These are phyloP conservation scores for Tinamus major DNA, from an alignment of 2,797 vertebrate species.

Conservation along the genomic window DNA sequence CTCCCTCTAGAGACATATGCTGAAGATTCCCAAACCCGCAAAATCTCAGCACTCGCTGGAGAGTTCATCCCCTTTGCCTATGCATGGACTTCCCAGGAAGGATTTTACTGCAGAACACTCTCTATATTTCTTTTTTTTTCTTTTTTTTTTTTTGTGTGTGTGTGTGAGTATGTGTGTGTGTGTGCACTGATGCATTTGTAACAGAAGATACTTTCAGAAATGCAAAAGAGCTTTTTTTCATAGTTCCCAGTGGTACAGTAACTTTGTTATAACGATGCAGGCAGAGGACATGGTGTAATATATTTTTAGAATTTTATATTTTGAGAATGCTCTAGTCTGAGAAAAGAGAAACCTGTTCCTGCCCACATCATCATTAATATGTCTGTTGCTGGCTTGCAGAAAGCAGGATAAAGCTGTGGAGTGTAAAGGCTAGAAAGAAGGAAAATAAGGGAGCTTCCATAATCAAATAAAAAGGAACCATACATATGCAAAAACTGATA, in stretches of 20 bases:
- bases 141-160: not conserved
- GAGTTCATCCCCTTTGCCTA: not conserved
- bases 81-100: not conserved
- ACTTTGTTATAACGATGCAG: not conserved
- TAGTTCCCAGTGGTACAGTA: not conserved
- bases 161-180: not conserved
- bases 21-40: not conserved
- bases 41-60: not conserved
- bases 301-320: not conserved
- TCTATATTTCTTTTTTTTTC: not conserved
- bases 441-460: not conserved
- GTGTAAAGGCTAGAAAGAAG: not conserved
- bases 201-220: not conserved
- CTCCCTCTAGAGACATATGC: not conserved
- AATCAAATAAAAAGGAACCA: not conserved
- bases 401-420: not conserved
- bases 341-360: not conserved
- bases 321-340: not conserved
- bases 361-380: not conserved
- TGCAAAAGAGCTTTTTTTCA: not conserved
- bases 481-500: not conserved
- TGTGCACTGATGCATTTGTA: not conserved
- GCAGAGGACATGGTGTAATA: not conserved
- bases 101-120: not conserved
- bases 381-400: not conserved